Percentiles rank a stretch among this genome's conserved stretches.
Evolutionary conservation across 2,113 vertebrate genomes (phyloP).

Genomic region (Sclerurus mexicanus): DNA sequence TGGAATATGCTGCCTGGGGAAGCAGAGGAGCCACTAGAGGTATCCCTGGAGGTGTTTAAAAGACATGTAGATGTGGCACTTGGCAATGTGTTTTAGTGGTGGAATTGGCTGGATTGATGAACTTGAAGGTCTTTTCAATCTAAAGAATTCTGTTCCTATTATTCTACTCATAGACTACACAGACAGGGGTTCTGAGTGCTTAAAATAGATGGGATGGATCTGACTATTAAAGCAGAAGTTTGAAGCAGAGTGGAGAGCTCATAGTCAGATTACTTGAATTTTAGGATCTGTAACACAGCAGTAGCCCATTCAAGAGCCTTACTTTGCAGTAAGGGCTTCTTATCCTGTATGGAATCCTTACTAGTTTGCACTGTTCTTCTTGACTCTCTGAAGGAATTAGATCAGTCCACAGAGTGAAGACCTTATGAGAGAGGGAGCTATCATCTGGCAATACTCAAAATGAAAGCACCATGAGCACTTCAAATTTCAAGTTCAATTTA

Average conservation of each 20-base stretch:
- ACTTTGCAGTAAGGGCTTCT: neutral
- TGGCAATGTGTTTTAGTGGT: neutral
- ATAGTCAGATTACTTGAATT: neutral
- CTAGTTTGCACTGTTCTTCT: neutral
- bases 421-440: neutral
- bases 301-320: neutral
- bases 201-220: neutral
- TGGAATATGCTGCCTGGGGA: neutral
- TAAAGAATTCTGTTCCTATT: neutral
- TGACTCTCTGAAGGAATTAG: neutral
- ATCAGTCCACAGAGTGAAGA: neutral
- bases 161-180: neutral
- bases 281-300: neutral
- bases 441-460: neutral
- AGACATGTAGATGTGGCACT: neutral
- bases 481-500: neutral
- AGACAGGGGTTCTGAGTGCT: neutral
- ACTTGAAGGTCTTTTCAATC: neutral
- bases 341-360: neutral
- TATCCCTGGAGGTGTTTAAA: neutral
- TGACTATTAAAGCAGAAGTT: neutral
- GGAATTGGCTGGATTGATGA: neutral
- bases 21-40: neutral
- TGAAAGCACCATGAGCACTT: neutral
- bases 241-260: neutral